A percentile compares a stretch with the other conserved stretches of the same genome.
phyloP scores from a whole-genome alignment of 2,113 vertebrate species.

The Actinemys pallida region DNA sequence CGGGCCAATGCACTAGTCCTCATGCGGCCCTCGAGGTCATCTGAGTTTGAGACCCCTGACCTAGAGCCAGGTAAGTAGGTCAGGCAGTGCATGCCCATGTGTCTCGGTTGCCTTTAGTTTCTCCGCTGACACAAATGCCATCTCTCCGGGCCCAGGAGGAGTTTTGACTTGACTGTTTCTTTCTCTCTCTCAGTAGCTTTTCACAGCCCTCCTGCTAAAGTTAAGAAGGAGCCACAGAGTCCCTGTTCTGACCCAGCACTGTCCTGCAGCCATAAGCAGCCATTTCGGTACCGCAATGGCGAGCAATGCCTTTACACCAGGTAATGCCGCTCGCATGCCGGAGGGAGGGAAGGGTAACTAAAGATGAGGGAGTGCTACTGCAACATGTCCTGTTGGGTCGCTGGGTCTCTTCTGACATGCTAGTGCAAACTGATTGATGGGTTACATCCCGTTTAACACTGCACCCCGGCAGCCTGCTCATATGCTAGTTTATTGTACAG shows the following conservation, averaged over 20 bases:
- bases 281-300: slow-evolving; percentile 84
- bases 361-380: rapidly evolving
- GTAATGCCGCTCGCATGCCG: slow-evolving; percentile 54
- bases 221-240: slow-evolving; percentile 95
- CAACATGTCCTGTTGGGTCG: rapidly evolving
- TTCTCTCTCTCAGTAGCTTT: slow-evolving; percentile 88
- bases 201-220: slow-evolving; percentile 94
- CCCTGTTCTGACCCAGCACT: slow-evolving; percentile 87
- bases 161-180: neutral
- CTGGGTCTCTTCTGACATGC: rapidly evolving
- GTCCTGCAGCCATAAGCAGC: slow-evolving; percentile 92
- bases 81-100: neutral
- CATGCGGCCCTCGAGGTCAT: no score
- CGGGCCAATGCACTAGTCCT: no score
- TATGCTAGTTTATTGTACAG: rapidly evolving
- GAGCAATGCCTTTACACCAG: slow-evolving; percentile 98
- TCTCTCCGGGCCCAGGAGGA: rapidly evolving
- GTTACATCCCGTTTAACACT: neutral
- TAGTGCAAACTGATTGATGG: rapidly evolving
- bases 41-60: no score
- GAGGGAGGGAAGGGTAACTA: rapidly evolving
- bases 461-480: neutral
- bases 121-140: rapidly evolving
- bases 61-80: neutral
- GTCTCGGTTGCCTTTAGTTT: neutral